Conservation (phyloP, 2,888 invertebrate genomes). For the Scrobipalpa costella region DNA sequence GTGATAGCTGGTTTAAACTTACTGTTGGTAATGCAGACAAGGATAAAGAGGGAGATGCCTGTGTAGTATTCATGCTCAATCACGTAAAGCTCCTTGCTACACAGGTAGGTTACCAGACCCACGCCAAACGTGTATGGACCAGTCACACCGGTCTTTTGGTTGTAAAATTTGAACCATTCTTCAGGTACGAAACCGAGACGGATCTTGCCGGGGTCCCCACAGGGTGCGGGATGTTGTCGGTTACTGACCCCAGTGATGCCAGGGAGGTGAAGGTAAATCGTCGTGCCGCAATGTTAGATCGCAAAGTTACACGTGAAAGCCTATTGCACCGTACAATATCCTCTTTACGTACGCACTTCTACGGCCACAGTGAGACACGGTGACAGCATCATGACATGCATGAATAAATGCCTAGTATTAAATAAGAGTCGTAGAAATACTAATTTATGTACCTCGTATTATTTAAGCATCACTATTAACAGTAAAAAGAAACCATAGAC, state of each 20-base stretch:
- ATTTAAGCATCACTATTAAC: no score
- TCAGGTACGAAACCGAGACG: slow-evolving; percentile 96
- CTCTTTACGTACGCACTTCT: no score
- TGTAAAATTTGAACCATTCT: slow-evolving; percentile 95
- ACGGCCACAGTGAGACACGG: no score
- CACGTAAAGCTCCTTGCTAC: slow-evolving; percentile 97
- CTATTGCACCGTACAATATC: no score
- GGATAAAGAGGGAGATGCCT: slow-evolving; percentile 86
- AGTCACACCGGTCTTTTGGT: slow-evolving; percentile 93
- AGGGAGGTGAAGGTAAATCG: slow-evolving; percentile 74
- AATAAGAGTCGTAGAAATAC: no score
- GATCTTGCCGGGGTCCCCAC: slow-evolving; percentile 89
- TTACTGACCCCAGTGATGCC: slow-evolving; percentile 76
- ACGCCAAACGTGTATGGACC: slow-evolving; percentile 95
- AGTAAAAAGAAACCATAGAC: no score
- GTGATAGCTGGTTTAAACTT: slow-evolving; percentile 88
- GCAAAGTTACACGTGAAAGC: no score
- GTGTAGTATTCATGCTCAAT: slow-evolving; percentile 96
- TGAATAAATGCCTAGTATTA: no score
- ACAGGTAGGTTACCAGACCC: slow-evolving; percentile 89
- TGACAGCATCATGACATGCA: no score
- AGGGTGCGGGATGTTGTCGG: slow-evolving; percentile 86
- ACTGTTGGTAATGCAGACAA: slow-evolving; percentile 83
- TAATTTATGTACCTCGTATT: no score
- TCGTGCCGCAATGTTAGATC: slow-evolving; percentile 63